Base-by-base conservation (phyloP, 2,888 invertebrate species). In the Agrilus biguttatus region DNA sequence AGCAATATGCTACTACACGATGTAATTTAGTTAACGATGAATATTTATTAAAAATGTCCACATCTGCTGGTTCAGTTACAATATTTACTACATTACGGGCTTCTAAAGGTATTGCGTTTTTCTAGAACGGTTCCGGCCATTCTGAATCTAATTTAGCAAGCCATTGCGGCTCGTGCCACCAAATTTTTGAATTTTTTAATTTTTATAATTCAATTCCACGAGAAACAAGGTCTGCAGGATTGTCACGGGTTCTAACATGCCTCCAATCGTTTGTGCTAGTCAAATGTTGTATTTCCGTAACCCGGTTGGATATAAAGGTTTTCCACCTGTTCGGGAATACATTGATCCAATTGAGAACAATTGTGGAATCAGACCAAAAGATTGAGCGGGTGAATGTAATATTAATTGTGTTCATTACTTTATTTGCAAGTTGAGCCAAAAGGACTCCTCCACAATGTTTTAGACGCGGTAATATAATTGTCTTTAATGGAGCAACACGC, bases 381-480 rank as follows among this genome's bases (percentile, higher is more conserved):
- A 17, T 42, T 3, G 45, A 37, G 23, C 41, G 10, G 2, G 40
- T 33, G 12, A 44, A 17, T 2, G 21, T 19, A 1, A 47, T 17
- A 6, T 40, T 34, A 2, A 50, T 19, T 12, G 40, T 37, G 1
- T 36, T 41, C n/a, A 35, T 34, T 0, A 53, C 43, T 12, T 38
- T 44, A 19, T 13, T 28, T 4, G 48, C 19, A 17, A 55, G 44
- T 17, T 49, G 36, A 8, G 53, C 35, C 10, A 57, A 38, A 33
- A 57, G 38, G 2, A 54, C 39, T 7, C 58, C 56, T 14, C 48
- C 54, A 32, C 52, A 52, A 1, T 58, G 42, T 44, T 57, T 55
- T 17, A 59, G 40, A 17, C 53, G 13, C 13, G 57, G 57, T 17
- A 57, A 37, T 1, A 56, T 49, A 1, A 52, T 37, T 32, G 19